Evolutionary conservation across 1,140 invertebrate species (phyloP).

Genomic region (Macrotrachela quadricornifera): DNA sequence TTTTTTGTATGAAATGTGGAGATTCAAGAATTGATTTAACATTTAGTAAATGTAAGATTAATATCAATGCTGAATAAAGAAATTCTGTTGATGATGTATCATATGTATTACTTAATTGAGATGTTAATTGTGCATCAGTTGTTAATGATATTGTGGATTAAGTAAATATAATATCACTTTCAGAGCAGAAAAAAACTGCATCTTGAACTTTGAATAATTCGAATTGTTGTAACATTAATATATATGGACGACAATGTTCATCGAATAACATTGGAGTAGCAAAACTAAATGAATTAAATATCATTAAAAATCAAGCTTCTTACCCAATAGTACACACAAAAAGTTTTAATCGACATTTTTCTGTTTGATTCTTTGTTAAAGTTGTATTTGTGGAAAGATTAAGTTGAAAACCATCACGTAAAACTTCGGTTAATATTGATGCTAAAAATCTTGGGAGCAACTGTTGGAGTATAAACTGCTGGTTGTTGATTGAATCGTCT

Average conservation of each 20-base stretch:
- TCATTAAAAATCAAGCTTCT: no score
- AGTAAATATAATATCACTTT: neutral
- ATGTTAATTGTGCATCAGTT: no score
- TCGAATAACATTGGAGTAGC: slow-evolving; percentile 70
- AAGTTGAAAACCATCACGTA: neutral
- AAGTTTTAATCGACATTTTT: slow-evolving; percentile 46
- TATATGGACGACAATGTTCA: slow-evolving; percentile 63
- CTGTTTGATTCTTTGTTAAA: neutral
- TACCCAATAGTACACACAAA: no score
- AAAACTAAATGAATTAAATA: slow-evolving; percentile 62
- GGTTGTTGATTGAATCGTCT: neutral
- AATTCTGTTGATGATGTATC: slow-evolving; percentile 45
- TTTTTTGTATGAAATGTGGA: slow-evolving; percentile 28
- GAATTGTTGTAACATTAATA: slow-evolving; percentile 68
- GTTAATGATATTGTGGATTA: no score
- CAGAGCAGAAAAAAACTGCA: slow-evolving; percentile 45
- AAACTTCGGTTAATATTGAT: neutral
- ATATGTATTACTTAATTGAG: no score
- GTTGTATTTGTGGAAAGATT: slow-evolving; percentile 6
- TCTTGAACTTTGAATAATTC: slow-evolving; percentile 48
- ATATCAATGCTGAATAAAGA: slow-evolving; percentile 58
- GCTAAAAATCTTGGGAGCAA: slow-evolving; percentile 48
- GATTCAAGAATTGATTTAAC: slow-evolving; percentile 46
- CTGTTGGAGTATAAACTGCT: slow-evolving; percentile 36
- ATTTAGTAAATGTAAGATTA: slow-evolving; percentile 69